Percentiles rank a stretch among this genome's conserved stretches.
Conservation (phyloP, 1,140 invertebrate genomes). For the Aphidius ervi region DNA sequence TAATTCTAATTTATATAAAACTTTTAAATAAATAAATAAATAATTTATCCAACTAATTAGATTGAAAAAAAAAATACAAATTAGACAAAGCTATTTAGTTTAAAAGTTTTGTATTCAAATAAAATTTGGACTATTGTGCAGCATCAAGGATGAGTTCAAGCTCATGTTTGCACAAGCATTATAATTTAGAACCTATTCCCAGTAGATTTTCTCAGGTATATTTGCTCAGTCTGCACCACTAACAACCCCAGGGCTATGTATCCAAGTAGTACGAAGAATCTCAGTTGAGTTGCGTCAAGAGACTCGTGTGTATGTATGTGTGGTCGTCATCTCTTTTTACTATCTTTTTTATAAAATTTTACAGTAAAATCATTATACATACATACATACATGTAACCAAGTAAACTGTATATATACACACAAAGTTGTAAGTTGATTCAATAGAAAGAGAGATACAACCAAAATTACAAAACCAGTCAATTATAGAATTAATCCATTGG, state of each 20-base stretch:
- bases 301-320: background rate
- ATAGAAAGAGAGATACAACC: background rate
- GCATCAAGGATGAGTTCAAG: background rate
- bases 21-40: too few relatives aligned
- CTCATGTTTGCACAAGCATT: constrained; percentile 22
- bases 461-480: constrained; percentile 33
- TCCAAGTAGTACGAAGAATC: constrained; percentile 18
- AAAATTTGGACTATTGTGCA: constrained; percentile 9
- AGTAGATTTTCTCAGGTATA: constrained; percentile 16
- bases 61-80: too few relatives aligned
- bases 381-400: background rate
- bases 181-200: constrained; percentile 24
- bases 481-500: constrained; percentile 42
- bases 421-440: background rate
- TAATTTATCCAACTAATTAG: too few relatives aligned
- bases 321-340: constrained; percentile 1
- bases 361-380: constrained; percentile 4
- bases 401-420: background rate
- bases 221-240: constrained; percentile 22
- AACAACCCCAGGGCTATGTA: constrained; percentile 23
- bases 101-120: background rate
- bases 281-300: constrained; percentile 15
- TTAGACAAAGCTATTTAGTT: background rate
- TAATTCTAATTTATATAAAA: background rate
- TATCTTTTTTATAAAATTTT: constrained; percentile 5